Evolutionary conservation across 23 tunicate species (phyloP), one percentile per base, ranked within the genome.

Genomic region (Ciona savignyi): DNA sequence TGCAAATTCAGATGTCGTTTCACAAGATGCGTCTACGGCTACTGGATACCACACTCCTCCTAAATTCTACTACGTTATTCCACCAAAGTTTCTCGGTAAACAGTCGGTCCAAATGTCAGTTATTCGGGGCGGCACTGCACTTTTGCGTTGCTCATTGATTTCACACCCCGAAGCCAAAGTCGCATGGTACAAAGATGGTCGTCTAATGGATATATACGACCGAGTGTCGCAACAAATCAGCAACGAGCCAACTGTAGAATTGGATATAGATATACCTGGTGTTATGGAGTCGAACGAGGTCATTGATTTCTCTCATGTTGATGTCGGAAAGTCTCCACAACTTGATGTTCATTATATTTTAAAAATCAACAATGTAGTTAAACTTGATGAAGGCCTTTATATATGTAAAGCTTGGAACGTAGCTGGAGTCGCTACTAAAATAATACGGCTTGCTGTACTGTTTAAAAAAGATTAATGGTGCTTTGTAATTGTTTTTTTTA

Each of bases 361-460:
- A 27, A 78, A 77, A 56, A 88, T 88, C 28, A 74, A 88, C 1
- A 72, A 88, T n/a, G 51, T 84, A 0, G 65, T 72, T 30, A n/a
- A 27, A 23, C 66, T 67, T 29, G 96, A 88, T 63, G 83, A 66
- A 33, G 96, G 96, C 32, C 61, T 73, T 32, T 88, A 88, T 48
- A 83, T 88, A n/a, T 88, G 87, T 69, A 88, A 88, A 73, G 96
- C 96, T 9, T 88, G 96, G 96, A 88, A 80, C 67, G 35, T 78
- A 19, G 96, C 87, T 1, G 96, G 96, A 15, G 96, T 88, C 25
- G 96, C 96, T 1, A 88, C 96, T 6, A 56, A 77, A 21, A 77
- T 82, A 23, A 88, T 82, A 35, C 30, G 73, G 25, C 78, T 74
- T 27, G 56, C 67, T 74, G 78, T 74, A 22, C 49, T 68, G 34